phyloP scores from a whole-genome alignment of 1,140 invertebrate genomes.

The Grapholita molesta region DNA sequence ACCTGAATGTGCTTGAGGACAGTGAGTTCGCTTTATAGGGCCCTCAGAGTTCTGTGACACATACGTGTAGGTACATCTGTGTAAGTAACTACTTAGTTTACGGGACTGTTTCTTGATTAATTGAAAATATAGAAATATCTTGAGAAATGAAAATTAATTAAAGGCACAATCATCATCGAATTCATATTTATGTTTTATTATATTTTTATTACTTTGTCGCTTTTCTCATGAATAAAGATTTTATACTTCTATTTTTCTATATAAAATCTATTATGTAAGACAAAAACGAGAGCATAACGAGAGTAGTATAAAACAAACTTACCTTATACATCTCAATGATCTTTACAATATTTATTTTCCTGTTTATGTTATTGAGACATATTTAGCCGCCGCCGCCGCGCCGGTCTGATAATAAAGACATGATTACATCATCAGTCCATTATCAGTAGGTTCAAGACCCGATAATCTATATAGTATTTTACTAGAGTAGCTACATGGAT shows the following conservation, averaged over 20 bases:
- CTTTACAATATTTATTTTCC: neutral
- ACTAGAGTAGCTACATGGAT: too few species aligned
- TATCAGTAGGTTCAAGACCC: neutral
- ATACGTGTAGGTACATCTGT: neutral
- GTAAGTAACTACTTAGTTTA: too few species aligned
- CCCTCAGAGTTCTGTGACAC: neutral
- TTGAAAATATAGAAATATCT: too few species aligned
- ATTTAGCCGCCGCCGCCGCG: neutral
- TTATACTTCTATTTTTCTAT: neutral
- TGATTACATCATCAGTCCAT: neutral
- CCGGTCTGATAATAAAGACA: neutral
- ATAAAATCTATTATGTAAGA: neutral
- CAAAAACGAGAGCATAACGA: neutral
- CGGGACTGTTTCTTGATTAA: too few species aligned
- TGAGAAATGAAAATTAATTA: too few species aligned
- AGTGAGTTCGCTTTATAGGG: neutral
- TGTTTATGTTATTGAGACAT: neutral
- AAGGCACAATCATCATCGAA: too few species aligned
- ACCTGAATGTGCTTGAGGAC: neutral
- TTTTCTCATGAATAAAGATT: too few species aligned
- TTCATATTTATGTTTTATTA: too few species aligned
- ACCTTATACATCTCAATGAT: too few species aligned
- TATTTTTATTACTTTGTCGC: too few species aligned
- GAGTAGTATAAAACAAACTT: neutral
- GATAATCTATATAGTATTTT: too few species aligned